A percentile compares a stretch with the other conserved stretches of the same genome.
Conservation (phyloP, 2,113 vertebrate genomes). For the Colaptes auratus region DNA sequence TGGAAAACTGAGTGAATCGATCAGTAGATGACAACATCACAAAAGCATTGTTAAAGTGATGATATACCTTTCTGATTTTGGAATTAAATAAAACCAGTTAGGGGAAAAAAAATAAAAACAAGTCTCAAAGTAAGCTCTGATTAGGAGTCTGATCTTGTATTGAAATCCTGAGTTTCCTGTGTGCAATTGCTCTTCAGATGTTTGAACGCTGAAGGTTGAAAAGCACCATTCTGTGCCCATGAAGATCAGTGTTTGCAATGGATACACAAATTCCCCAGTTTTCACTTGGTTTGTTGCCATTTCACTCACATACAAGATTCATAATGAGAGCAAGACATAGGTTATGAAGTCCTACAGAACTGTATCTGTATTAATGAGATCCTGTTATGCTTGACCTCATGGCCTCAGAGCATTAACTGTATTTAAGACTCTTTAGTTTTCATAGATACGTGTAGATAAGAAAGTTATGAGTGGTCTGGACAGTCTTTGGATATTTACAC, state of each 20-base stretch:
- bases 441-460: neutral
- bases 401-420: neutral
- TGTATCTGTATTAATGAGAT: slow-evolving; percentile 14
- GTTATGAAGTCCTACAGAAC: slow-evolving; percentile 39
- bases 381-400: neutral
- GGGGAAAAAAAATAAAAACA: neutral
- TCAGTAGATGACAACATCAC: neutral
- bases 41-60: neutral
- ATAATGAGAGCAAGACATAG: slow-evolving; percentile 10
- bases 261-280: slow-evolving; percentile 20
- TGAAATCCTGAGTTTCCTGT: neutral
- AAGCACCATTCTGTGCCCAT: slow-evolving; percentile 18
- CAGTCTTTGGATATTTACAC: neutral
- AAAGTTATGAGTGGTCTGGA: neutral
- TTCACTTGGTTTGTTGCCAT: slow-evolving; percentile 34
- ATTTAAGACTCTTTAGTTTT: slow-evolving; percentile 3
- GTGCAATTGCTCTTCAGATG: slow-evolving; percentile 50
- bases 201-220: slow-evolving; percentile 37
- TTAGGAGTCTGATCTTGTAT: slow-evolving; percentile 30
- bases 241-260: slow-evolving; percentile 12
- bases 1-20: neutral
- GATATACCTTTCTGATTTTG: neutral
- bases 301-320: slow-evolving; percentile 18
- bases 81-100: neutral
- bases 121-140: neutral